Evolutionary conservation across 1,140 invertebrate genomes (phyloP), one percentile per base, ranked within the genome.

Genomic region (Dryas iulia): DNA sequence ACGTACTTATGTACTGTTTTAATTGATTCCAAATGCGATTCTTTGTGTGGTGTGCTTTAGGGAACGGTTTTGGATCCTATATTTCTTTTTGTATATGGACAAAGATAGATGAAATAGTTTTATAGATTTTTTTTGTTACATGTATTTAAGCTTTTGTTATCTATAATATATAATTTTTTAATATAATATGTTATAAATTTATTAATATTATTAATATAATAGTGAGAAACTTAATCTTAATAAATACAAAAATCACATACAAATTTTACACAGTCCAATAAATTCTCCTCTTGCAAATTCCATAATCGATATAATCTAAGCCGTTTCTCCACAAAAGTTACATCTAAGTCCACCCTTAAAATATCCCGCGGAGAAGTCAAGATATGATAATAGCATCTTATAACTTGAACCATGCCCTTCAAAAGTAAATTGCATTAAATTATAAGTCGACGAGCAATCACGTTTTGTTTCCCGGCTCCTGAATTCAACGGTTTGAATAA

Each of bases 401-500:
- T 66, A 60, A 23, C 61, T 71, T 74, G 39, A 33, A 68, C 72
- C 72, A 58, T 59, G 67, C 63, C 28, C 64, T 56, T 59, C 68
- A 82, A 81, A 79, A 83, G 82, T 78, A 88, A 88, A 90, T 90
- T 89, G 88, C 87, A 89, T 90, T 89, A 89, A 89, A 90, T 88
- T 90, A 88, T 90, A 90, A 90, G 86, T 88, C 86, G 80, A 75
- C 78, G 78, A 85, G 86, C 85, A 89, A 90, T 90, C 88, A 88
- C 82, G 83, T 89, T 89, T 90, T 90, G 88, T 90, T 89, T 88
- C 84, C 81, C 76, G 73, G 63, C 73, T 81, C 76, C 78, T 72
- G 76, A 80, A 86, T 86, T 86, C 85, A 89, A 88, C 87, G 84
- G 86, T 85, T 87, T 87, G 84, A 87, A 88, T 86, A 90, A 84